Base-by-base conservation (phyloP, 1,140 invertebrate genomes). In the Saccostrea echinata region DNA sequence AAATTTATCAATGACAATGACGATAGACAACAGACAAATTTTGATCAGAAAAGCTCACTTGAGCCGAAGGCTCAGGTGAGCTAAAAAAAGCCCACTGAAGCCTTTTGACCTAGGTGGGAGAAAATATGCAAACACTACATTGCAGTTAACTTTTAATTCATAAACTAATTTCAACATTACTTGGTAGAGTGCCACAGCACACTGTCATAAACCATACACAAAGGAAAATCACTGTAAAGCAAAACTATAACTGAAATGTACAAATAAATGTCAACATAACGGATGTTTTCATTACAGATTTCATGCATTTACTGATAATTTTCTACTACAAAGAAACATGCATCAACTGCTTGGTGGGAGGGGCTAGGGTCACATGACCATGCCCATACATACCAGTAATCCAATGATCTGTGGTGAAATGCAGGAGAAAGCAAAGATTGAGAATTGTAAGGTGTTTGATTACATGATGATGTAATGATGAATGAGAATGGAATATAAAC, bases 301-400 rank as follows among this genome's bases (percentile, higher is more conserved):
- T 71, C 68, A 71, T 71, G 68, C 68, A 71, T 24, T 71, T 33
- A 33, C 24, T 71, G 30, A 30, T 27, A 71, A 27, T 33, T 33
- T 27, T 27, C 68, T 71, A 71, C 68, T 30, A 71, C n/a, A 71
- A 6, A 71, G 24, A 71, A 71, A 71, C 68, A 52, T 51, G 81
- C 43, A 52, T 83, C 43, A 83, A 83, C 43, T 52, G 81, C n/a
- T n/a, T 35, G 71, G 13, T 71, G 84, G 53, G n/a, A 24, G 64
- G 76, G 24, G 83, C 53, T 52, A 53, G 80, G 52, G 24, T 51
- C 85, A 43, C 57, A 84, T 57, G 81, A 52, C 43, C 87, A 84
- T 90, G 84, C 52, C 71, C 30, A 83, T 91, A 92, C 91, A 88
- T 91, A 92, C 91, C 91, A 92, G 81, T 76, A 92, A 85, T 92